Evolutionary conservation across 2,797 vertebrate species (phyloP), one percentile per base, ranked within the genome.

Genomic region (Coendou prehensilis): DNA sequence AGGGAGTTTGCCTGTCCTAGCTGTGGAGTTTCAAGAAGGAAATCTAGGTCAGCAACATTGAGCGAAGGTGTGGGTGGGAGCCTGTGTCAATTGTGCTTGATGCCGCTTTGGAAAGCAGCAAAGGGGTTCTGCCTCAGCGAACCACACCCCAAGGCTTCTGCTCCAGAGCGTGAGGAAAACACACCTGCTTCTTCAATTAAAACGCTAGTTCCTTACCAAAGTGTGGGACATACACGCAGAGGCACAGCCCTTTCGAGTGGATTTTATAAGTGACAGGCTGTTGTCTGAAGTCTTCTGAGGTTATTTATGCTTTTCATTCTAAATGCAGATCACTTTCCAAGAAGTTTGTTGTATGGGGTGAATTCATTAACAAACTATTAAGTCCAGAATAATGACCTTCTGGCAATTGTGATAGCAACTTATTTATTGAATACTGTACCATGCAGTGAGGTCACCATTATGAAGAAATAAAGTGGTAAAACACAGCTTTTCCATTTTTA

Each of bases 31-130:
- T 92, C 89, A 45, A 28, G 28, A 94, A 93, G 41, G 0, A 95
- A 98, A 98, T 98, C 91, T 98, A 98, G 98, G 98, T 98, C 98
- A 98, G 86, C 17, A 0, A 64, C 11, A 0, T 52, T 87, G 82
- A 69, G n/a, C 71, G 45, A 71, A 63, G 45, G 20, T 37, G 63
- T 88, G 82, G 37, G 78, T 54, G 86, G 56, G 94, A 82, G 97
- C 59, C 59, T 94, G 37, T 93, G 54, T 84, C 95, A 73, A 9
- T 73, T 73, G 69, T 45, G 69, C n/a, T 22, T 71, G 37, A 41
- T 45, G 69, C 37, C 26, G 69, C 22, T 73, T 45, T 45, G 69
- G 69, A 45, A 73, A 73, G 69, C 6, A 37, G 37, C 69, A 41
- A 45, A 13, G 64, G 67, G 33, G 17, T 37, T n/a, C 54, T 33